Base-by-base conservation (phyloP, 2,797 vertebrate species). In the Schizopygopsis pylzovi region DNA sequence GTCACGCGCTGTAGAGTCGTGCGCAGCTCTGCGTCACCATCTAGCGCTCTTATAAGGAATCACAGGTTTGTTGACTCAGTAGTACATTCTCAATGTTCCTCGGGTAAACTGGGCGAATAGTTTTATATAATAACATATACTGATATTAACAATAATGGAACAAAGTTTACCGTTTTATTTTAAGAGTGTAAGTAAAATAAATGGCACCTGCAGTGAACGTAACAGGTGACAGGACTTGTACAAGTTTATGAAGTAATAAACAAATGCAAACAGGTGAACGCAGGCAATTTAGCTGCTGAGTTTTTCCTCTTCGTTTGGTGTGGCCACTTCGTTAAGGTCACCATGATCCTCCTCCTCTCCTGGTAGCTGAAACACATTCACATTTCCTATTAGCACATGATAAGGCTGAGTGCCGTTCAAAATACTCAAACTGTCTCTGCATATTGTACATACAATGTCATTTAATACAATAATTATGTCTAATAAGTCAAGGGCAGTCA, bases 231-330 rank as follows among this genome's bases (percentile, higher is more conserved):
- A n/a, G 68, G 4, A 65, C 59, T 11, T 28, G 61, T 25, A 4
- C 59, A 61, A 5, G 10, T 25, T 63, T 63, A 28, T 70, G 16
- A 39, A 45, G n/a, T 28, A 2, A 54, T 86, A n/a, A 81, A 54
- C 68, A 43, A 67, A 81, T 33, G 15, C 67, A 37, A 43, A 73
- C 25, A 18, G 20, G 5, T 43, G 20, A 61, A 47, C n/a, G 6
- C 25, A 18, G 49, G 43, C 25, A 1, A 54, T 88, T 90, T 90
- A 92, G 52, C 20, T 77, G 54, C 85, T 95, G 73, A 96, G 93
- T 86, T 94, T 95, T 81, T 94, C 93, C 1, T 79, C 0, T 80
- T 96, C 95, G 0, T 92, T 91, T 41, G 18, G 49, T 1, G 87
- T 80, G 79, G 47, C 92, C 76, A 96, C 92, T 1, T 59, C 6